Evolutionary conservation across 1,140 invertebrate genomes (phyloP), one percentile per base, ranked within the genome.

Genomic region (Phocides pigmalion): DNA sequence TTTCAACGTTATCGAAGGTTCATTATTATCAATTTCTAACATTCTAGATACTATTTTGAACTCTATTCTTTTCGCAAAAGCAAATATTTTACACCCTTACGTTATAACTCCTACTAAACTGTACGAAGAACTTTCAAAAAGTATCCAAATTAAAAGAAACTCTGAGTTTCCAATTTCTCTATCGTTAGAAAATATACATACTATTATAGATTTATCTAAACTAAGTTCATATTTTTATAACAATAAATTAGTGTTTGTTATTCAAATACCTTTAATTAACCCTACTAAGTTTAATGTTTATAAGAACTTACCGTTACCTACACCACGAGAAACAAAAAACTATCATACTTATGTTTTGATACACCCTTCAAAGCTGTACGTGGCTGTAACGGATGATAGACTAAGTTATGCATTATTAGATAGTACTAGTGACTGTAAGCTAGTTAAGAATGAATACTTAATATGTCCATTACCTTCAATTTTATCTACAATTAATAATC

Each of bases 51-150:
- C 35, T 3, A 39, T 39, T 39, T 4, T 39, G 4, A 39, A 39
- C 16, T 11, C 39, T 1, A 41, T 41, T 41, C n/a, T 41, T 3
- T 16, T 41, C 16, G 39, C 39, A 41, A 41, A 41, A 41, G 39
- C 39, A 0, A 41, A 41, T 5, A 12, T 41, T 41, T 32, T 72
- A 49, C 63, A 72, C 20, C 66, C 66, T 58, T 28, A 9, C 19
- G 51, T 72, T n/a, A 32, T 71, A 17, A 71, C 20, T 20, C 68
- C 68, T 8, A 53, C 19, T 4, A 62, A 59, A 15, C 19, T 70
- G 12, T 62, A 17, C 12, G 44, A 65, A 8, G 68, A 66, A 46
- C 25, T 70, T 11, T 37, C 14, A 35, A 66, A 37, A 12, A 19
- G 20, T 53, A 39, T 22, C 46, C 12, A 35, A 32, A 25, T 16